Percentiles rank a stretch among this genome's conserved stretches.
These are phyloP conservation scores for Thyatira batis DNA, from an alignment of 2,888 invertebrate species.

Conservation along the genomic window DNA sequence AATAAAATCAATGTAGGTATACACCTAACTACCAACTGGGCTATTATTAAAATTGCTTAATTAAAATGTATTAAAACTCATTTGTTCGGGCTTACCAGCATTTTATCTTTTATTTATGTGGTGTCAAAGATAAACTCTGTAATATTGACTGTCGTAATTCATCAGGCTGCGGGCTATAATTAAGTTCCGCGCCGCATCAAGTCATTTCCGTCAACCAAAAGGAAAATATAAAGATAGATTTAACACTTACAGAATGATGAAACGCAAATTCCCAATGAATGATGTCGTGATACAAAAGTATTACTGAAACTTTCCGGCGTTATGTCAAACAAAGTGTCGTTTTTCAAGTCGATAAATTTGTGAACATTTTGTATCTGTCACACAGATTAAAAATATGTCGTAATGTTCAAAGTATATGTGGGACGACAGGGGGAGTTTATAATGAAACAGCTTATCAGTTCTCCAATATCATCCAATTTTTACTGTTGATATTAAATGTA, in stretches of 20 bases:
- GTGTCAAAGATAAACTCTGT: conserved; percentile 40
- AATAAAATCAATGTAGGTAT: no score
- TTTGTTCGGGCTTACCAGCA: conserved; percentile 15
- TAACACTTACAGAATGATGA: conserved; percentile 6
- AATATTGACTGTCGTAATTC: conserved; percentile 39
- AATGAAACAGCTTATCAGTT: background rate
- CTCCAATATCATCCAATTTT: background rate
- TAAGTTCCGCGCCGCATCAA: conserved; percentile 36
- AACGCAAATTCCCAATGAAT: conserved; percentile 12
- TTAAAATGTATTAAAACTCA: conserved; percentile 26
- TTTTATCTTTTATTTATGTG: conserved; percentile 33
- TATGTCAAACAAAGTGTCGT: conserved; percentile 46
- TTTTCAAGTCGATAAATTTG: conserved; percentile 45
- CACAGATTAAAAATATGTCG: conserved; percentile 14
- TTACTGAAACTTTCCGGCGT: conserved; percentile 24
- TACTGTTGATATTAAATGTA: background rate
- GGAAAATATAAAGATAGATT: conserved; percentile 16
- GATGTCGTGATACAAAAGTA: conserved; percentile 17
- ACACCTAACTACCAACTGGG: background rate
- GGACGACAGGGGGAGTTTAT: background rate
- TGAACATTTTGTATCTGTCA: conserved; percentile 38
- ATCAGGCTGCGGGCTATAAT: conserved; percentile 42
- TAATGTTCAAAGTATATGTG: conserved; percentile 1
- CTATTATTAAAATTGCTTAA: conserved; percentile 25
- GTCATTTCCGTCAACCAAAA: conserved; percentile 19